phyloP scores from a whole-genome alignment of 2,888 invertebrate species.

The Fragum sueziense region DNA sequence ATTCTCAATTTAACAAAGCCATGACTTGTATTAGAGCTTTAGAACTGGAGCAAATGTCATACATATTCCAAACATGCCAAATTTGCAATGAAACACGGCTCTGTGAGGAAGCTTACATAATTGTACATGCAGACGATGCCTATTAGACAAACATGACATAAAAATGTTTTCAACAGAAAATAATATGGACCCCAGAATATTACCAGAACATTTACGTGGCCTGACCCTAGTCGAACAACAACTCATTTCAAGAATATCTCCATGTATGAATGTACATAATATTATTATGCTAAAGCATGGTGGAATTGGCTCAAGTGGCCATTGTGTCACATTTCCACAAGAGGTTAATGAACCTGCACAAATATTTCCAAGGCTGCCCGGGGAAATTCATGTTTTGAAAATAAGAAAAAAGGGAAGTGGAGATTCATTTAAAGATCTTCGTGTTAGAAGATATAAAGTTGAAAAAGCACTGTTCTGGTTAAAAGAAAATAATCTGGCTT shows the following conservation, averaged over 20 bases:
- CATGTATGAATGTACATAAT: constrained; percentile 40
- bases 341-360: constrained; percentile 27
- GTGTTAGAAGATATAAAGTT: constrained; percentile 41
- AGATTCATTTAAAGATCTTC: constrained; percentile 52
- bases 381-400: constrained; percentile 43
- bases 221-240: constrained; percentile 47
- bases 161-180: constrained; percentile 56
- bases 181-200: constrained; percentile 42
- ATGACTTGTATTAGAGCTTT: constrained; percentile 35
- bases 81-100: background rate
- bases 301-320: constrained; percentile 37
- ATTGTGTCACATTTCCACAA: constrained; percentile 48
- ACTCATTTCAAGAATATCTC: constrained; percentile 42
- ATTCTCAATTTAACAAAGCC: constrained; percentile 21
- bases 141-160: constrained; percentile 30
- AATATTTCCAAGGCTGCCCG: constrained; percentile 43
- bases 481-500: constrained; percentile 51
- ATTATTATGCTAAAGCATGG: constrained; percentile 54
- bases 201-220: constrained; percentile 19
- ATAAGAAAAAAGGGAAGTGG: constrained; percentile 49
- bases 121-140: background rate
- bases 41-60: constrained; percentile 35
- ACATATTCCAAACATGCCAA: background rate
- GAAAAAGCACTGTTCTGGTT: constrained; percentile 53
- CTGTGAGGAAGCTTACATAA: background rate